Evolutionary conservation across 2,113 vertebrate genomes (phyloP).

Genomic region (Perca schrenkii): DNA sequence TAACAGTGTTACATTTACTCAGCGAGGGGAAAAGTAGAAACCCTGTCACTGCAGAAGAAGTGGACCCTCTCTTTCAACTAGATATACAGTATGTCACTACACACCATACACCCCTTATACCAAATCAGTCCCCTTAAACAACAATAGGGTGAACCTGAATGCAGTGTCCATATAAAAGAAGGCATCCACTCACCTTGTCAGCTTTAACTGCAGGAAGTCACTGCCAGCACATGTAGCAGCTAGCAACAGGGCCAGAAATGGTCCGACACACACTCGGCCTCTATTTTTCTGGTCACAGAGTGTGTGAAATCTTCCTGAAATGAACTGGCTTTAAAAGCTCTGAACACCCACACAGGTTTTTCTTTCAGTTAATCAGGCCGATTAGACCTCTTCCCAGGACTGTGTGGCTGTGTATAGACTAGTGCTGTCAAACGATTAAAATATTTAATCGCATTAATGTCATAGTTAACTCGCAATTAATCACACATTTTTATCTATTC

Average conservation of each 20-base stretch:
- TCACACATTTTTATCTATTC: too few species aligned
- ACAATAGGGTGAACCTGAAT: not conserved
- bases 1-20: conserved; percentile 30
- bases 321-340: not conserved
- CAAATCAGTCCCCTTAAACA: not conserved
- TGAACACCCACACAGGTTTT: too few species aligned
- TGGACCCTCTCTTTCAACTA: not conserved
- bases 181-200: not conserved
- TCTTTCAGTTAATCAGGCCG: too few species aligned
- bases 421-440: too few species aligned
- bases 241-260: not conserved
- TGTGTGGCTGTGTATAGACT: too few species aligned
- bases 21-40: not conserved
- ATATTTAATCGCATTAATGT: too few species aligned
- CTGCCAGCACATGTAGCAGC: not conserved
- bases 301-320: not conserved
- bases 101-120: not conserved
- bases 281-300: not conserved
- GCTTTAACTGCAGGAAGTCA: not conserved
- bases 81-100: not conserved
- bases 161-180: too few species aligned
- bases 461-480: too few species aligned
- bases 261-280: not conserved
- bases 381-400: too few species aligned
- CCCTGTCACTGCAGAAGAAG: not conserved